Evolutionary conservation across 2,888 invertebrate species (phyloP), one percentile per base, ranked within the genome.

Genomic region (Lepidocyrtoides sp.): DNA sequence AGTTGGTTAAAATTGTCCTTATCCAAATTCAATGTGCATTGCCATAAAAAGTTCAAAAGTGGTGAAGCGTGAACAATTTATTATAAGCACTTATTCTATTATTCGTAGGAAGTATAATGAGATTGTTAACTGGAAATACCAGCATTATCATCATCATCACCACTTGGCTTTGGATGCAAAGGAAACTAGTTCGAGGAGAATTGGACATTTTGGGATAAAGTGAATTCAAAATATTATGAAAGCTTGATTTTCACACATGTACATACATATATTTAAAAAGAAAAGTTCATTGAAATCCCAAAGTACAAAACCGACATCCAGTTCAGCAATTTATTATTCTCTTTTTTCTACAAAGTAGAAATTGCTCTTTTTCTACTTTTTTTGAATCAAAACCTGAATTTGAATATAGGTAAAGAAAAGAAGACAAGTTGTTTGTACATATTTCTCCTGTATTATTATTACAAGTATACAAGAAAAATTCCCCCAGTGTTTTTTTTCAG

Each of bases 291-390:
- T 36, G 41, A 57, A 48, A 72, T 63, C 86, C 86, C 77, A 77
- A 77, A 86, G 86, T 86, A 86, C 86, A 86, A 86, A 86, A 77
- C 20, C 48, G 17, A 54, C 23, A 86, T 77, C 57, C 77, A 60
- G 29, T 77, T 75, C 48, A 75, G 48, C 51, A 14, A 51, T 32
- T 36, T 48, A 10, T 63, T 85, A 54, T 48, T 23, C n/a, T 48
- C 54, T n/a, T n/a, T n/a, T n/a, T n/a, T n/a, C n/a, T n/a, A 54
- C 10, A 82, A 63, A 48, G 2, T 29, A 82, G 26, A 41, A 41
- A 57, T 51, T 23, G 36, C 72, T 54, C 32, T 17, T 57, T 69
- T 72, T 57, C 20, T 57, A 57, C 57, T 0, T n/a, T 41, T n/a
- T 36, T 32, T 32, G 66, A n/a, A 63, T 36, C 17, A 66, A 32